These are phyloP conservation scores for Cephalotes varians DNA, from an alignment of 2,888 invertebrate genomes.

Conservation along the genomic window DNA sequence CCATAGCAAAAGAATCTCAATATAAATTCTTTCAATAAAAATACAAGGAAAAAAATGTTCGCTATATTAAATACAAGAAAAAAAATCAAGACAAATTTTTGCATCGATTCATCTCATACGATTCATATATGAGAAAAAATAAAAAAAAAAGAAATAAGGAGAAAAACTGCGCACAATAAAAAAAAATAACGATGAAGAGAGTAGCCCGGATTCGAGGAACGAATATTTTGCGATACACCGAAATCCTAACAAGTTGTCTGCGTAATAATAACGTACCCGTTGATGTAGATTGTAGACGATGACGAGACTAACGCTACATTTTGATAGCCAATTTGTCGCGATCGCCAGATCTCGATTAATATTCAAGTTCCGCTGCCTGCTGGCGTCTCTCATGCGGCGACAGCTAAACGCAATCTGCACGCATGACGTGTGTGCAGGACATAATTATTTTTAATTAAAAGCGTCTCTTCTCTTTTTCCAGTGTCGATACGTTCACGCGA, in stretches of 20 bases:
- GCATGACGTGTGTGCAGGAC: slow-evolving; percentile 28
- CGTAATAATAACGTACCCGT: slow-evolving; percentile 66
- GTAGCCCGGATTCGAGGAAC: slow-evolving; percentile 10
- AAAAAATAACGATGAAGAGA: not conserved
- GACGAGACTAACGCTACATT: slow-evolving; percentile 43
- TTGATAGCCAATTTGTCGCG: slow-evolving; percentile 72
- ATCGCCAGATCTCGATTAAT: slow-evolving; percentile 68
- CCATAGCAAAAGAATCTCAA: not conserved
- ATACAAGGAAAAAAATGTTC: not conserved
- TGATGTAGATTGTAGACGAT: slow-evolving; percentile 57
- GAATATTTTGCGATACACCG: slow-evolving; percentile 56
- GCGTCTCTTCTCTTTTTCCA: slow-evolving; percentile 25
- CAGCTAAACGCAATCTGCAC: slow-evolving; percentile 55
- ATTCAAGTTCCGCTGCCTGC: slow-evolving; percentile 69
- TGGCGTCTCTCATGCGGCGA: slow-evolving; percentile 33
- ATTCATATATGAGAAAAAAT: not conserved
- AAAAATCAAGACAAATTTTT: not conserved
- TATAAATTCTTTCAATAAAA: not conserved
- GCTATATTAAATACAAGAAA: not conserved
- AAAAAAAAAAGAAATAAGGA: slow-evolving; percentile 43
- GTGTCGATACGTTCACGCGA: slow-evolving; percentile 36
- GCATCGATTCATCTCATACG: not conserved
- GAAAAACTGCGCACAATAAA: slow-evolving; percentile 5
- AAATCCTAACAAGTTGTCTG: slow-evolving; percentile 64
- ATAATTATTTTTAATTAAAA: slow-evolving; percentile 60